Percentiles rank a stretch among this genome's conserved stretches.
Evolutionary conservation across 2,797 vertebrate genomes (phyloP).

Genomic region (Danionella dracula): DNA sequence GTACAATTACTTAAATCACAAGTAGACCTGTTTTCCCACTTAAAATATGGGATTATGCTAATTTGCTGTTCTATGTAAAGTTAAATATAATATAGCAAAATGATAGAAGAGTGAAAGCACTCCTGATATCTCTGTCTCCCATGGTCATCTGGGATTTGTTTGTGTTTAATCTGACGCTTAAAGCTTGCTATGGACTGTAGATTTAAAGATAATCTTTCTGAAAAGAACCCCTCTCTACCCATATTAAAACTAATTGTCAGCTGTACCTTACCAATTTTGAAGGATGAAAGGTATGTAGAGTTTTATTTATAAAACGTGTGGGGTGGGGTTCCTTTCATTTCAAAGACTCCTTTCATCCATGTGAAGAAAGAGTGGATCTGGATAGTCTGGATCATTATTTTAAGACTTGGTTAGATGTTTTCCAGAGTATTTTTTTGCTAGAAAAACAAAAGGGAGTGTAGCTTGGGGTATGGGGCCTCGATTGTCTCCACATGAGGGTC

Average conservation of each 20-base stretch:
- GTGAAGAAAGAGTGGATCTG: slow-evolving; percentile 3
- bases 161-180: slow-evolving; percentile 19
- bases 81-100: no score
- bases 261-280: slow-evolving; percentile 14
- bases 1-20: no score
- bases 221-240: slow-evolving; percentile 22
- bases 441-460: slow-evolving; percentile 32
- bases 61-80: no score
- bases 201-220: slow-evolving; percentile 24
- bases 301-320: no score
- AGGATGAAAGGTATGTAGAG: slow-evolving; percentile 11
- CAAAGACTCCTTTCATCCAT: slow-evolving; percentile 46
- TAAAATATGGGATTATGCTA: no score
- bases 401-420: slow-evolving; percentile 14
- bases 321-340: slow-evolving; percentile 39
- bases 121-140: no score
- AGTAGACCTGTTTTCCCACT: no score
- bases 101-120: no score
- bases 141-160: no score
- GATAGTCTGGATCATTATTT: slow-evolving; percentile 19
- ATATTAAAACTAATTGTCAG: slow-evolving; percentile 35
- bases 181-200: not conserved
- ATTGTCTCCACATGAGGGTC: slow-evolving; percentile 21
- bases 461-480: not conserved
- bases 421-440: slow-evolving; percentile 18